These are phyloP conservation scores for Tinea pellionella DNA, from an alignment of 2,888 invertebrate genomes.

Conservation along the genomic window DNA sequence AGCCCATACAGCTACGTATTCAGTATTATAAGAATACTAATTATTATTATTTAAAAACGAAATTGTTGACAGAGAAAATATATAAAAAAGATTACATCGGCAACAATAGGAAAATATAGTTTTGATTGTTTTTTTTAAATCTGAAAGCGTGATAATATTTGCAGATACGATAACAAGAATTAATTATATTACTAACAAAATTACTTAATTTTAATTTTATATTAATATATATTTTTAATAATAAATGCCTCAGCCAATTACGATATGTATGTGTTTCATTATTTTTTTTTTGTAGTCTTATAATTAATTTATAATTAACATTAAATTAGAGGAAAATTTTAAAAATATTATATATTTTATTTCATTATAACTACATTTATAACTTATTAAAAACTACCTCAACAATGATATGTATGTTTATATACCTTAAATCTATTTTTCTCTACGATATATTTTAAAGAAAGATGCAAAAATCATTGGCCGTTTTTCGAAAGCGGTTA, in stretches of 20 bases:
- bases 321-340: slow-evolving; percentile 10
- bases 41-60: no score
- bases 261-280: slow-evolving; percentile 64
- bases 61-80: no score
- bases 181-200: not conserved
- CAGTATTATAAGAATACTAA: no score
- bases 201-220: not conserved
- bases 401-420: slow-evolving; percentile 23
- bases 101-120: not conserved
- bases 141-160: no score
- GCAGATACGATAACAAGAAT: not conserved
- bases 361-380: not conserved
- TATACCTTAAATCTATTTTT: not conserved
- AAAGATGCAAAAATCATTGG: not conserved
- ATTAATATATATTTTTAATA: slow-evolving; percentile 21
- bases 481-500: slow-evolving; percentile 13
- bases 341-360: not conserved
- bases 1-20: no score
- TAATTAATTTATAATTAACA: slow-evolving; percentile 26
- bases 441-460: not conserved
- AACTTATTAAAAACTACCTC: slow-evolving; percentile 23
- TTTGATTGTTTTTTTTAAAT: not conserved
- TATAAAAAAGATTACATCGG: no score
- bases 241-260: slow-evolving; percentile 68
- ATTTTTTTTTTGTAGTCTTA: slow-evolving; percentile 41